These are phyloP conservation scores for Macaca mulatta DNA, from an alignment of 2,113 vertebrate species.

Conservation along the genomic window DNA sequence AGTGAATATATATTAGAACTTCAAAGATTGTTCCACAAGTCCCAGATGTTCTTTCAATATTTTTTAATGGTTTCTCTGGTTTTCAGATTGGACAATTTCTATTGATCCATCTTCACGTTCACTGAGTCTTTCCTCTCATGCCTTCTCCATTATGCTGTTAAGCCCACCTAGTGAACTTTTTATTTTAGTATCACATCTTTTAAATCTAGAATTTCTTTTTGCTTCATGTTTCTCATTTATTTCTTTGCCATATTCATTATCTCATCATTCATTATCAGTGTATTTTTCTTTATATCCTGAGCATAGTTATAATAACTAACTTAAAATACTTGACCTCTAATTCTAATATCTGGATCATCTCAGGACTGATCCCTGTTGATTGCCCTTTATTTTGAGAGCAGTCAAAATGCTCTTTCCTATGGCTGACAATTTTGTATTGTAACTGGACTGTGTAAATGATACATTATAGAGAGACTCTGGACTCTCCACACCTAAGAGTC, in stretches of 20 bases:
- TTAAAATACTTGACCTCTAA: neutral
- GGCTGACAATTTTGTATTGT: neutral
- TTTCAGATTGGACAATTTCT: neutral
- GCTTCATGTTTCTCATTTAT: neutral
- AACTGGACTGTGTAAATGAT: neutral
- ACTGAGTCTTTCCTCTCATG: neutral
- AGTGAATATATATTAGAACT: neutral
- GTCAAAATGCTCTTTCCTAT: neutral
- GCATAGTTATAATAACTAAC: neutral
- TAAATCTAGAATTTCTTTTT: neutral
- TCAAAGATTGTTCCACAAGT: neutral
- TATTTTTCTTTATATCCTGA: neutral
- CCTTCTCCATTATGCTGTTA: neutral
- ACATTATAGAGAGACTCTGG: neutral
- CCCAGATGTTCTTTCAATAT: neutral
- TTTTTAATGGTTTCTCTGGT: neutral
- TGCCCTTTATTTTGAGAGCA: neutral
- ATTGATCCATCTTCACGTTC: neutral
- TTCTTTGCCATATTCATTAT: neutral
- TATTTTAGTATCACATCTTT: neutral
- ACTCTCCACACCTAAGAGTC: neutral
- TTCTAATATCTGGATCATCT: neutral
- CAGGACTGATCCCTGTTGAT: neutral
- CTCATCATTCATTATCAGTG: neutral
- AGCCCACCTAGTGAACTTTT: neutral